Evolutionary conservation across 2,797 vertebrate genomes (phyloP).

Genomic region (Crenichthys baileyi): DNA sequence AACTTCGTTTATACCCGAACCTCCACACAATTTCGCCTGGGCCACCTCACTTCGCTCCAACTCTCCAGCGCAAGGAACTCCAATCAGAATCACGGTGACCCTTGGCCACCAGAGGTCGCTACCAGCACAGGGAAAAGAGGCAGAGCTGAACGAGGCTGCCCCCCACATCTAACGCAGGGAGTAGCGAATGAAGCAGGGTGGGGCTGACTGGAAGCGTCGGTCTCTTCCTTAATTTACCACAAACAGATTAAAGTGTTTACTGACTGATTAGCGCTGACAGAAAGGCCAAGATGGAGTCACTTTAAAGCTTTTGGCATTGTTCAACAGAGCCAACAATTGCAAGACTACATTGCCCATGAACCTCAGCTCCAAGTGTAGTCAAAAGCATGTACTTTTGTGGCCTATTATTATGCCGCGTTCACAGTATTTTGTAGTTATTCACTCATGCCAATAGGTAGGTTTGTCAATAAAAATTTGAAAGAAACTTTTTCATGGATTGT

Average conservation of each 20-base stretch:
- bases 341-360: slow-evolving; percentile 38
- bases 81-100: not conserved
- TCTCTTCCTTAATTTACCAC: not conserved
- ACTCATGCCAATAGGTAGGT: too few relatives aligned
- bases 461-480: too few relatives aligned
- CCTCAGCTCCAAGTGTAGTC: not conserved
- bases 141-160: slow-evolving; percentile 5
- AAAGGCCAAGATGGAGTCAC: not conserved
- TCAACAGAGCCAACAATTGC: not conserved
- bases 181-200: slow-evolving; percentile 17
- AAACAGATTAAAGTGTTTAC: slow-evolving; percentile 1
- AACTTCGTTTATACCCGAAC: not conserved
- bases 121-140: not conserved
- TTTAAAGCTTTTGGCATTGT: not conserved
- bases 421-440: not conserved
- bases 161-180: not conserved
- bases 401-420: not conserved
- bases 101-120: not conserved
- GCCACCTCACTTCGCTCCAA: not conserved
- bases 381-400: too few relatives aligned
- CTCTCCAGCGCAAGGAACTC: not conserved
- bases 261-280: not conserved
- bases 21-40: not conserved
- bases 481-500: too few relatives aligned
- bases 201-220: not conserved